Evolutionary conservation across 2,113 vertebrate species (phyloP), one percentile per base, ranked within the genome.

Genomic region (Aspiorhynchus laticeps): DNA sequence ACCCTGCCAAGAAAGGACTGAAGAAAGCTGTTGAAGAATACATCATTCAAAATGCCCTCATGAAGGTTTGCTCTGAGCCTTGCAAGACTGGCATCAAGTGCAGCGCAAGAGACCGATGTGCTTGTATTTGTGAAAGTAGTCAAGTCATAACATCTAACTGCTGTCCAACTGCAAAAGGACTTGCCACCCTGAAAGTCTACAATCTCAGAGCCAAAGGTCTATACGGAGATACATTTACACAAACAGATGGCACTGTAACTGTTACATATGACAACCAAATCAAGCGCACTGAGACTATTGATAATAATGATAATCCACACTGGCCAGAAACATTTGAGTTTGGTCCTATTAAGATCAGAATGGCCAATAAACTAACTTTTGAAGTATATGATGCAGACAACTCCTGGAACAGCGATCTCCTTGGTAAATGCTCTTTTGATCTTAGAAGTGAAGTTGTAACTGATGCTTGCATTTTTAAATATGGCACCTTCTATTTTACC

Each of bases 11-110:
- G 2, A 71, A 8, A 0, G 90, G 93, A 31, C 87, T 96, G 26
- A 92, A 91, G 83, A 73, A 28, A 71, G 94, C 94, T 0, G 31
- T 96, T n/a, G 94, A 94, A 65, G 84, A 89, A 15, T 96, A 96
- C 19, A 89, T 97, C 46, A 51, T 7, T 7, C 12, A 87, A 43
- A 94, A 91, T 38, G 94, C 92, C 0, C 88, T 94, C 7, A 88
- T 93, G 89, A 91, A 33, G 28, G 85, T 94, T 86, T 97, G 95
- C 84, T 93, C 88, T 1, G 83, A 89, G 65, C 0, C 31, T 12
- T 94, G 93, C 83, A 5, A 28, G 24, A 83, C 91, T 26, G 95
- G 95, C 0, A 85, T 51, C 2, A 84, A 56, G 21, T 71, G 75
- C 5, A 93, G 14, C 11, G 17, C 28, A 0, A 88, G 69, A 0